These are phyloP conservation scores for Amphipyra berbera DNA, from an alignment of 2,888 invertebrate genomes.

Conservation along the genomic window DNA sequence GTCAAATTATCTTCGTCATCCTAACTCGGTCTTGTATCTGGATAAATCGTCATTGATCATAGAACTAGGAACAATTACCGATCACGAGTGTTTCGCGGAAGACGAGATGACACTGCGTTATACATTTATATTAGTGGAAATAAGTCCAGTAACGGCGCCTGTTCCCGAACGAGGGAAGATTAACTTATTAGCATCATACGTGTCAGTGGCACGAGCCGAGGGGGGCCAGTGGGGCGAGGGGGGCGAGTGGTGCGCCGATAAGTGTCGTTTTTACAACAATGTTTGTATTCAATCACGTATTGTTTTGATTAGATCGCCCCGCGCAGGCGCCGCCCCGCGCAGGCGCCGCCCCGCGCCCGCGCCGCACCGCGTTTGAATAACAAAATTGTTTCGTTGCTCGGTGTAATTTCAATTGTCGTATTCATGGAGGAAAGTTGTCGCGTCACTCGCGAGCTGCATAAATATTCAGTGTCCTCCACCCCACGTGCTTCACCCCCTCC, in stretches of 20 bases:
- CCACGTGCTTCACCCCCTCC: neutral
- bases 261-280: conserved; percentile 39
- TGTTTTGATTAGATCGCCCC: conserved; percentile 49
- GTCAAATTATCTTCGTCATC: too few species aligned
- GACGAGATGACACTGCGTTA: too few species aligned
- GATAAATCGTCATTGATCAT: too few species aligned
- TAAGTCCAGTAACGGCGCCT: neutral
- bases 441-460: conserved; percentile 61
- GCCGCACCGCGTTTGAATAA: conserved; percentile 53
- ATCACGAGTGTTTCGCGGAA: too few species aligned
- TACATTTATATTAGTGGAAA: too few species aligned
- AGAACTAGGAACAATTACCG: too few species aligned
- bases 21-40: too few species aligned
- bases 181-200: conserved; percentile 11
- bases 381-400: conserved; percentile 59
- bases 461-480: conserved; percentile 61
- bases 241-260: neutral
- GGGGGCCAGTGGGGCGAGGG: too few species aligned
- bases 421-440: conserved; percentile 66
- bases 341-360: neutral
- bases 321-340: neutral
- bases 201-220: neutral
- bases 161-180: conserved; percentile 4
- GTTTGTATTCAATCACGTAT: conserved; percentile 62
- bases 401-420: conserved; percentile 72